Conservation (phyloP, 30 jellyfish, hydroid and myxozoan genomes). For the Phacellophora camtschatica region DNA sequence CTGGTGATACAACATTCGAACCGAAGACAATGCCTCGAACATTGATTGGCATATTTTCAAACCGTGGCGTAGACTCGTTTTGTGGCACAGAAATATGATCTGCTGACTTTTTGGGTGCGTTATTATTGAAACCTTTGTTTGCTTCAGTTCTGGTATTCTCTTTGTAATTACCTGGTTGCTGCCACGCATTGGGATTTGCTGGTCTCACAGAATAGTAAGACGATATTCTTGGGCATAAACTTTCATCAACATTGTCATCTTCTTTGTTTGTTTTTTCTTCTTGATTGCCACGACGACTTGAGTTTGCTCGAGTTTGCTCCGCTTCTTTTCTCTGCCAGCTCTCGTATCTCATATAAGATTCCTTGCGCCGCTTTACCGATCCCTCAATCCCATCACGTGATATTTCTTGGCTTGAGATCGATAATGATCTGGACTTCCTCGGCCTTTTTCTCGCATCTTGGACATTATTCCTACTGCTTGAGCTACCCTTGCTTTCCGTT, state of each 20-base stretch:
- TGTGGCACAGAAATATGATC: too few relatives aligned
- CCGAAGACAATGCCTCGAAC: too few relatives aligned
- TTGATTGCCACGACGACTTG: neutral
- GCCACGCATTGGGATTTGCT: neutral
- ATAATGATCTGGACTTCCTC: neutral
- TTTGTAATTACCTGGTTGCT: neutral
- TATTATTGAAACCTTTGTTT: too few relatives aligned
- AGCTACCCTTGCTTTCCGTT: neutral
- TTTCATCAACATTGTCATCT: neutral
- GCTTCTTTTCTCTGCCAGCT: neutral
- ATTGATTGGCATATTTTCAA: too few relatives aligned
- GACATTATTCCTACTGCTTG: neutral
- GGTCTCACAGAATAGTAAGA: conserved; percentile 24
- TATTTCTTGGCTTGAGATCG: neutral
- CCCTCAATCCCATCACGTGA: neutral
- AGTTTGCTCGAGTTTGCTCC: neutral
- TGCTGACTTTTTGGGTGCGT: too few relatives aligned
- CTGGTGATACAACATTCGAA: too few relatives aligned
- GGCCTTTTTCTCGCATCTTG: neutral
- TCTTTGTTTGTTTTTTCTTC: neutral
- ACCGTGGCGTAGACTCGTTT: too few relatives aligned
- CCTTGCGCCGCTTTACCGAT: neutral
- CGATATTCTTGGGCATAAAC: conserved; percentile 18
- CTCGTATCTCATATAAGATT: neutral
- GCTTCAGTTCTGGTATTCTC: neutral